A percentile compares a stretch with the other conserved stretches of the same genome.
Conservation (phyloP, 2,113 vertebrate genomes). For the Dicrurus megarhynchus region DNA sequence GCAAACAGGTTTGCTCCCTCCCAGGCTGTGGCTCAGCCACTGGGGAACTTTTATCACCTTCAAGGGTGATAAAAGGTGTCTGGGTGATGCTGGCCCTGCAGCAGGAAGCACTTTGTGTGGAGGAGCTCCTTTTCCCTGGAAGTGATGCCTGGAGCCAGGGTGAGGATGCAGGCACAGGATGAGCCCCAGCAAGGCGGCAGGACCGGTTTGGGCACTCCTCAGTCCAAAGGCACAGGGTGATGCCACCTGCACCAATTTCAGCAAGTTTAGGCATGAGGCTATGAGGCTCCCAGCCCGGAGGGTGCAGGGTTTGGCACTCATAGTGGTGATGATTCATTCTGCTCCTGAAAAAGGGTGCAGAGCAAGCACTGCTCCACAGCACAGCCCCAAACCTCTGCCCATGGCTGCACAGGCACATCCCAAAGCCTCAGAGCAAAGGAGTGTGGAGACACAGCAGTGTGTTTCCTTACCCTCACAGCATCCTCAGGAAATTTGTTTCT, state of each 20-base stretch:
- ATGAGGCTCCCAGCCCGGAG: background rate
- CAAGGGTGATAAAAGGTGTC: background rate
- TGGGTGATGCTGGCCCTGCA: accelerated
- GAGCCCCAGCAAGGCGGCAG: background rate
- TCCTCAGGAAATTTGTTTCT: background rate
- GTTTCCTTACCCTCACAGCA: background rate
- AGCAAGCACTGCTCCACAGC: background rate
- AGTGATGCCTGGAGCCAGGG: background rate
- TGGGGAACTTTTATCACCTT: background rate
- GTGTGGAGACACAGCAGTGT: background rate
- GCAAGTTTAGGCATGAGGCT: background rate
- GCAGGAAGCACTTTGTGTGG: background rate
- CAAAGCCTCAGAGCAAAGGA: background rate
- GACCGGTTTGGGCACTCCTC: accelerated
- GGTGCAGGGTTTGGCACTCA: background rate
- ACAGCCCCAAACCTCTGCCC: background rate
- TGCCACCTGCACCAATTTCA: background rate
- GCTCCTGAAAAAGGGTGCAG: background rate
- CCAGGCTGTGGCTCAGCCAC: background rate
- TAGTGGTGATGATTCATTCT: background rate
- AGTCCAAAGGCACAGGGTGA: background rate
- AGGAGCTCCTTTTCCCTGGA: background rate
- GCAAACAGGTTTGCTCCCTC: background rate
- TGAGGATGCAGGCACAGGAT: background rate
- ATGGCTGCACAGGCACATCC: accelerated